Evolutionary conservation across 2,888 invertebrate genomes (phyloP).

Genomic region (Bombylius discolor): DNA sequence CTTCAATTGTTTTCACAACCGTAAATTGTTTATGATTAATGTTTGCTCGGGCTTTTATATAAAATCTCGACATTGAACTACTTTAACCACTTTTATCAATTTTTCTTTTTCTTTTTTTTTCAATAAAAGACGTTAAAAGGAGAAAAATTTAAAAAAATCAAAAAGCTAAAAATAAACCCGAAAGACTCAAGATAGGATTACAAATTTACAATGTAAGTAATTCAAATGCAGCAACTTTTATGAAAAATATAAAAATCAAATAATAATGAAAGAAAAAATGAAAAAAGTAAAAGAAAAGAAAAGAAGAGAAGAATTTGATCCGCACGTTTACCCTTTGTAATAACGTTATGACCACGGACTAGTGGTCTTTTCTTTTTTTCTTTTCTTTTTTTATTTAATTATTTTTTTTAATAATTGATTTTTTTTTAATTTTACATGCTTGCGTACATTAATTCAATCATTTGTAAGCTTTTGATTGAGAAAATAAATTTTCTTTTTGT

Average conservation of each 20-base stretch:
- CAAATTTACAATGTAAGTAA: too few species aligned
- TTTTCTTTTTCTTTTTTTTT: too few species aligned
- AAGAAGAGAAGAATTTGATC: neutral
- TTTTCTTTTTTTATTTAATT: neutral
- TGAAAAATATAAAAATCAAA: neutral
- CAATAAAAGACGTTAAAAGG: too few species aligned
- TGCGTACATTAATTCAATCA: too few species aligned
- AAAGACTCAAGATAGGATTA: too few species aligned
- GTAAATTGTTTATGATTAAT: neutral
- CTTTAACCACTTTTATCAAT: slow-evolving; percentile 2
- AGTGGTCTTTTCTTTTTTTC: neutral
- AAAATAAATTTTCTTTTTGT: too few species aligned
- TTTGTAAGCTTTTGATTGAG: too few species aligned
- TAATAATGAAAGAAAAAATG: neutral
- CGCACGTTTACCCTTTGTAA: neutral
- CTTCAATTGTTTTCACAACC: neutral
- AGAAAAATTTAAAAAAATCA: too few species aligned
- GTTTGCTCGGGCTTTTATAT: neutral
- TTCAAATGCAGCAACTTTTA: neutral
- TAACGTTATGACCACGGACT: neutral
- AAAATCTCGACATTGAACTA: slow-evolving; percentile 6
- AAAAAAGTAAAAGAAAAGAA: neutral
- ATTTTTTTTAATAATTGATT: too few species aligned
- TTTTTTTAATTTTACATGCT: too few species aligned
- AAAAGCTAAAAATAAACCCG: too few species aligned